phyloP scores from a whole-genome alignment of 1,140 invertebrate species.

The Drosophila chauvacae region DNA sequence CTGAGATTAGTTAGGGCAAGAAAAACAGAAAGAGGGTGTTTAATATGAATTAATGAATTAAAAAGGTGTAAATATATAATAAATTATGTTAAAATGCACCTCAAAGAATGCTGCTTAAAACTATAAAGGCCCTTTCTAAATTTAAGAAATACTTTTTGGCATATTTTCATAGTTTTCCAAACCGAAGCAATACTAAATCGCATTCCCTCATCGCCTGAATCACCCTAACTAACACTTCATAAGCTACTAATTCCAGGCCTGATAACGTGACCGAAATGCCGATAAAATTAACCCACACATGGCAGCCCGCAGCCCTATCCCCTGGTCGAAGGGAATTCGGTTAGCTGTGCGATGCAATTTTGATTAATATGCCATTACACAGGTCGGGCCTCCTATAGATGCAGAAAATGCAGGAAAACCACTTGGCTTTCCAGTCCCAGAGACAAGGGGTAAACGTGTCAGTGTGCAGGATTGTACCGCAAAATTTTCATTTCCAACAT shows the following conservation, averaged over 20 bases:
- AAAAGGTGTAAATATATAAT: no score
- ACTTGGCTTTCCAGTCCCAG: conserved; percentile 16
- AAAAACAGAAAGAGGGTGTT: neutral
- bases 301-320: conserved; percentile 19
- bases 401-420: conserved; percentile 4
- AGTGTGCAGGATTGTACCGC: conserved; percentile 50
- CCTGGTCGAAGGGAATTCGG: conserved; percentile 29
- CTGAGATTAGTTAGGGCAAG: conserved; percentile 1
- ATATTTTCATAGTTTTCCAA: no score
- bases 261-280: conserved; percentile 17
- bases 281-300: conserved; percentile 16
- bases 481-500: conserved; percentile 76
- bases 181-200: neutral
- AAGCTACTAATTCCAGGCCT: neutral
- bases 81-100: neutral
- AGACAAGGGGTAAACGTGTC: conserved; percentile 3
- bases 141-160: neutral
- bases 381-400: conserved; percentile 12
- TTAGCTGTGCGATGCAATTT: conserved; percentile 62
- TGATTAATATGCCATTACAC: conserved; percentile 66
- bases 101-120: neutral
- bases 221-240: conserved; percentile 4
- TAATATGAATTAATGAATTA: neutral
- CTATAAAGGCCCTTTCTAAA: neutral
- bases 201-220: neutral